Base-by-base conservation (phyloP, 2,888 invertebrate species). In the Corythucha ciliata region DNA sequence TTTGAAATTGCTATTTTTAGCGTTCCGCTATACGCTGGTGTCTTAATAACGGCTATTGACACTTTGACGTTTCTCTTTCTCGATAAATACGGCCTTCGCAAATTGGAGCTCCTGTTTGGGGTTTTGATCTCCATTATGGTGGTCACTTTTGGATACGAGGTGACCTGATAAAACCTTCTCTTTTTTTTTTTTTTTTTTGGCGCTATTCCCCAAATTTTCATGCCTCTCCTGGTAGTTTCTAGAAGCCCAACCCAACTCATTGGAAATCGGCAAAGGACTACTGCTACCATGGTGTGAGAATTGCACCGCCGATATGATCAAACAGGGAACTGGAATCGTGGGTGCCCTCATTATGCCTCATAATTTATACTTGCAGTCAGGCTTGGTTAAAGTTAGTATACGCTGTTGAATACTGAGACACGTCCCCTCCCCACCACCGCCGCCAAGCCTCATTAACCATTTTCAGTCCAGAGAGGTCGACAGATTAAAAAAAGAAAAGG, bases 271-370 rank as follows among this genome's bases (percentile, higher is more conserved):
- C 32, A 73, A 80, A 63, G 90, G 90, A 3, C 79, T 88, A 77
- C 80, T 88, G 62, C 67, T 83, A 37, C 89, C 89, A 2, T 83
- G 83, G 78, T 88, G 87, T 65, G 67, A 72, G 26, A 74, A 75
- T 58, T 90, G 88, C 66, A 77, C 80, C 59, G 74, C 74, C 0
- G 68, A 73, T 49, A 82, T 81, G 20, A 67, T 89, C 21, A 64
- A 81, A 10, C 82, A 81, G 67, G 85, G 83, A 36, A 81, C 85
- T 22, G 84, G 89, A 22, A 81, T 91, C 51, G 78, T 91, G 46
- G 91, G 86, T 20, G 85, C 86, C 37, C 86, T 91, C 24, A 90
- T 91, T 59, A 91, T 91, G 90, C 91, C 91, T 1, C 90, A 91
- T 65, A 91, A 91, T 70, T 73, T 91, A 48, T 91, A 89, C 66